Percentiles rank a stretch among this genome's conserved stretches.
These are phyloP conservation scores for Penaeus vannamei DNA, from an alignment of 1,140 invertebrate genomes.

Conservation along the genomic window DNA sequence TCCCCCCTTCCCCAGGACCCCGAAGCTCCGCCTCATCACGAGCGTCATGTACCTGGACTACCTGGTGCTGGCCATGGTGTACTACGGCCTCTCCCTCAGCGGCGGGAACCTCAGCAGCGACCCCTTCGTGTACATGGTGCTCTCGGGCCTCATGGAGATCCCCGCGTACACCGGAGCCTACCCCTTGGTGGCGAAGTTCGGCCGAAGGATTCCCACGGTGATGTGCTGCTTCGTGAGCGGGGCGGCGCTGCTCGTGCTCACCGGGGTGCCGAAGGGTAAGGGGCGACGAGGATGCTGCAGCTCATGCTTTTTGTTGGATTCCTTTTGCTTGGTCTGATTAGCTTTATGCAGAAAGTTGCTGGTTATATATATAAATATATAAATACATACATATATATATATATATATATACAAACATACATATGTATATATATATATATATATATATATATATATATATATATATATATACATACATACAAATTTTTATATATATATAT, in stretches of 20 bases:
- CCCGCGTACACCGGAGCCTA: constrained; percentile 31
- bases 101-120: constrained; percentile 39
- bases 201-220: background rate
- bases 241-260: background rate
- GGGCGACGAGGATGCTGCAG: too few species aligned
- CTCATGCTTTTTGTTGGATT: too few species aligned
- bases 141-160: constrained; percentile 42
- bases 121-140: constrained; percentile 46
- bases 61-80: constrained; percentile 26
- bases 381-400: too few species aligned
- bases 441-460: too few species aligned
- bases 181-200: constrained; percentile 25
- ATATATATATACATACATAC: too few species aligned
- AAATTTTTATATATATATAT: too few species aligned
- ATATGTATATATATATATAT: too few species aligned
- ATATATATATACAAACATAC: too few species aligned
- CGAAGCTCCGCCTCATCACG: constrained; percentile 20
- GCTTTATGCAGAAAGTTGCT: too few species aligned
- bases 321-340: too few species aligned
- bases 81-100: constrained; percentile 50
- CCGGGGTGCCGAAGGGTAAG: background rate
- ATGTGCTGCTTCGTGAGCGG: constrained; percentile 1
- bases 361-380: too few species aligned
- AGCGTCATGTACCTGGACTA: background rate
- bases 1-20: constrained; percentile 9